Evolutionary conservation across 2,888 invertebrate species (phyloP).

Genomic region (Horisme vitalbata): DNA sequence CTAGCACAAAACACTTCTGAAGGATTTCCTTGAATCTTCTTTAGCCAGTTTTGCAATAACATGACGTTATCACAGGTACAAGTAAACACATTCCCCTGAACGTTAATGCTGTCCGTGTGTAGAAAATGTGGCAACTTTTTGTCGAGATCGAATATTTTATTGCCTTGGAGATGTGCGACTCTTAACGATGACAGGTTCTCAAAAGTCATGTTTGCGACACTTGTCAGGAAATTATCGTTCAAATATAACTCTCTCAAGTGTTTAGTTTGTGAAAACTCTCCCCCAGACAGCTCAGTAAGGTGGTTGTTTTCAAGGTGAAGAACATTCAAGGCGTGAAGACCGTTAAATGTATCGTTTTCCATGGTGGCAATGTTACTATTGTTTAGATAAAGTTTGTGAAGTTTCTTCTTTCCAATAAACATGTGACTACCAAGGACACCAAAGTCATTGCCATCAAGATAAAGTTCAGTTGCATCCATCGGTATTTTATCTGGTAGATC

Average conservation of each 20-base stretch:
- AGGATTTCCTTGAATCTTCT: conserved; percentile 84
- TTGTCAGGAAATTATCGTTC: conserved; percentile 89
- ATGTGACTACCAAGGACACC: conserved; percentile 89
- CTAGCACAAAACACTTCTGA: conserved; percentile 86
- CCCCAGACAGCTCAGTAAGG: conserved; percentile 87
- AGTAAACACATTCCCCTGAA: conserved; percentile 90
- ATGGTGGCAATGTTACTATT: conserved; percentile 88
- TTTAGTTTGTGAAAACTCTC: conserved; percentile 90
- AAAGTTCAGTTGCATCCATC: conserved; percentile 94
- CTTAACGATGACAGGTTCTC: conserved; percentile 87
- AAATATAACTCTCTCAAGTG: conserved; percentile 90
- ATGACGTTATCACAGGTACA: conserved; percentile 88
- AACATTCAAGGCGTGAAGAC: conserved; percentile 87
- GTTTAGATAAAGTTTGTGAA: conserved; percentile 89
- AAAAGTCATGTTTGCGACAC: conserved; percentile 89
- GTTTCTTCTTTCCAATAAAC: conserved; percentile 92
- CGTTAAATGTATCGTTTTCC: conserved; percentile 91
- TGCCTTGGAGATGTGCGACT: conserved; percentile 88
- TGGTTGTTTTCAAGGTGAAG: conserved; percentile 91
- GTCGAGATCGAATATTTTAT: conserved; percentile 88
- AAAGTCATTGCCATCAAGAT: conserved; percentile 91
- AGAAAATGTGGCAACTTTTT: conserved; percentile 84
- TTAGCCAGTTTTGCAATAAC: conserved; percentile 86
- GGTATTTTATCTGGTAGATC: conserved; percentile 90
- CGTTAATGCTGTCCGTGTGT: conserved; percentile 84